Percentiles rank a stretch among this genome's conserved stretches.
Conservation (phyloP, 2,797 vertebrate genomes). For the Pseudochaenichthys georgianus region DNA sequence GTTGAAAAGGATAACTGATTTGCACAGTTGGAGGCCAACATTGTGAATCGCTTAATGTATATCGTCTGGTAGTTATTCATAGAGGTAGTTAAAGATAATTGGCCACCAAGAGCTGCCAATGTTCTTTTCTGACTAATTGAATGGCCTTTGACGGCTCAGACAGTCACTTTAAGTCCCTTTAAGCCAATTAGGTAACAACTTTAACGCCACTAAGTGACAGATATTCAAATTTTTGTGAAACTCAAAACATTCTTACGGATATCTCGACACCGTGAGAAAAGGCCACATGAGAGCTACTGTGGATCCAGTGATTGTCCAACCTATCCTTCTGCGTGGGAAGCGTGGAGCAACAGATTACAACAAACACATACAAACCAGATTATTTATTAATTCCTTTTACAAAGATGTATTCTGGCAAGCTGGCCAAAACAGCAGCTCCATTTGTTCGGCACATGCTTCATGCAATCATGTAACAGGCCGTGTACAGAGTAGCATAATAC, state of each 20-base stretch:
- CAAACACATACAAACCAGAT: constrained; percentile 69
- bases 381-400: constrained; percentile 75
- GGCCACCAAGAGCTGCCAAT: constrained; percentile 21
- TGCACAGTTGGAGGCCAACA: constrained; percentile 8
- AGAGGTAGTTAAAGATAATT: constrained; percentile 45
- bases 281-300: constrained; percentile 15
- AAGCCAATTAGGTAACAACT: constrained; percentile 55
- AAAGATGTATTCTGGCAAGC: constrained; percentile 68
- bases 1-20: constrained; percentile 30
- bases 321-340: constrained; percentile 13
- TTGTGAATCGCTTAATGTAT: constrained; percentile 15
- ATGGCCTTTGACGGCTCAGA: constrained; percentile 24
- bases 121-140: constrained; percentile 46
- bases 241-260: constrained; percentile 13
- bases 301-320: background rate
- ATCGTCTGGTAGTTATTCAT: constrained; percentile 25
- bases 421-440: constrained; percentile 71
- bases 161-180: constrained; percentile 13
- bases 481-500: constrained; percentile 73
- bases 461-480: constrained; percentile 76
- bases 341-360: constrained; percentile 59
- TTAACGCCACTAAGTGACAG: constrained; percentile 38
- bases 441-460: constrained; percentile 81
- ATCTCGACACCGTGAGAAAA: background rate
- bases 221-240: constrained; percentile 36